Base-by-base conservation (phyloP, 2,888 invertebrate species). In the Blastobasis lacticolella region DNA sequence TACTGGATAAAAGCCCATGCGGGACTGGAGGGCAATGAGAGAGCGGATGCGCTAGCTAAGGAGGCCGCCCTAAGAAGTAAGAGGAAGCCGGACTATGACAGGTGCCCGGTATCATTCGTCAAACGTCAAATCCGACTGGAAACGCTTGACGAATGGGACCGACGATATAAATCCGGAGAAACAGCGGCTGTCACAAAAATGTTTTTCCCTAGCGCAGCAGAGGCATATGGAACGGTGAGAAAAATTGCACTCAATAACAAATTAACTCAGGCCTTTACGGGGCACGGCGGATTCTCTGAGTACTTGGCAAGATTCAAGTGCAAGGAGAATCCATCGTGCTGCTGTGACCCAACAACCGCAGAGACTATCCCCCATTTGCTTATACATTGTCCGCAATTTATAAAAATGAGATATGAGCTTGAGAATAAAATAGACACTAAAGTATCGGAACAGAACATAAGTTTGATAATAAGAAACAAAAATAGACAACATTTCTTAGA, bases 1-100 rank as follows among this genome's bases (percentile, higher is more conserved):
- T 55, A 38, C 46, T 63, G 58, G 58, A 47, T 58, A 0, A 59
- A 57, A 46, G 59, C 60, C 0, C 60, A 60, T 8, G 58, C 50
- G 0, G 57, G 57, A 5, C 10, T 55, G 5, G 45, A 42, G 10
- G 59, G 57, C 0, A 61, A 57, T 10, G 58, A 60, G 37, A 45
- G 59, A 4, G 62, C 59, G 0, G 57, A 59, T 41, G 10, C 53
- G 4, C 52, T 60, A 0, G 57, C 57, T 0, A 61, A 59, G n/a
- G 50, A 55, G 4, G 53, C 58, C 1, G 51, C 49, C 0, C 10
- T 48, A 8, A 0, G 23, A 8, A 8, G 6, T 0, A 53, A 53
- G 37, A 50, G 6, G 2, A 49, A n/a, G 10, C 46, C 49, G 0
- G 40, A 49, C n/a, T 49, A 54, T 7, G 52, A 48, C 7, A 4